Base-by-base conservation (phyloP, 2,797 vertebrate genomes). In the Botia almorhae region DNA sequence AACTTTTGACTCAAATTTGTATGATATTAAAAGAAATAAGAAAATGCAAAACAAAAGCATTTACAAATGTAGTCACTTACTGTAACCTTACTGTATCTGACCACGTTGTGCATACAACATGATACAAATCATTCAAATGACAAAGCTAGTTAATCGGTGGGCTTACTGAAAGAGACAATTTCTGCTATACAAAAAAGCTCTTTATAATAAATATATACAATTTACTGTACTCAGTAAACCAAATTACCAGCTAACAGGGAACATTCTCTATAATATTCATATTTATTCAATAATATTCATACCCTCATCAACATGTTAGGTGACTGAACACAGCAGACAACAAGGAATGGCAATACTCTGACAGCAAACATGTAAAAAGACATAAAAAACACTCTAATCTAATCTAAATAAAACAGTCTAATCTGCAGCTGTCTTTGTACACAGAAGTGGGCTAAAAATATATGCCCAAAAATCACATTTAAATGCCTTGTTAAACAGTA, bases 261-360 rank as follows among this genome's bases (percentile, higher is more conserved):
- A 33, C 33, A 33, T 33, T 33, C 33, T 33, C 33, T 3, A 84
- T 86, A 86, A 67, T 78, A 86, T 77, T 78, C 78, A 80, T 80
- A 82, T 82, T 26, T 2, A 26, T 26, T 26, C 82, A 86, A 84
- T 86, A 86, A 67, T 78, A 86, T 77, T 78, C 78, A 80, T 80
- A 82, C 82, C 58, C 82, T 76, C 69, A 46, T 83, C 72, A 79
- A 77, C 76, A 72, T 65, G 39, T 75, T 63, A 23, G 23, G 33
- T 86, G 85, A 82, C 74, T 82, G 69, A 82, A 76, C 43, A 61
- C 73, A 48, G 73, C 82, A 67, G 65, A 65, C 74, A 78, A 56
- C 68, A 33, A 77, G 73, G 73, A 82, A 86, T 77, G 80, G 74
- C 76, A 81, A 84, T 83, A 76, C 81, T 78, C 81, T 81, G 83